Conservation (phyloP, 2,113 vertebrate genomes). For the Noturus placidus region DNA sequence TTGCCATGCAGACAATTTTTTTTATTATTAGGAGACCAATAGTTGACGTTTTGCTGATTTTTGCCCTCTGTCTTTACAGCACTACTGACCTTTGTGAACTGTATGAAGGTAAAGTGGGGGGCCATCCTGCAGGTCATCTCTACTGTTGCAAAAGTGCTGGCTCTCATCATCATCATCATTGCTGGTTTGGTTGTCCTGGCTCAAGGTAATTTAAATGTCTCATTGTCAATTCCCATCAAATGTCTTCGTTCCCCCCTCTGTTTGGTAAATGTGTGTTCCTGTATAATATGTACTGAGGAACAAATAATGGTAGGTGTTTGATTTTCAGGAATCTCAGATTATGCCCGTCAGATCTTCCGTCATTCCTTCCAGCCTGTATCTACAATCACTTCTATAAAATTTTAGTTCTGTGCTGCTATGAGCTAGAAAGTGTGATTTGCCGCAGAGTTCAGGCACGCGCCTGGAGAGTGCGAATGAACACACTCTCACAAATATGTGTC, state of each 20-base stretch:
- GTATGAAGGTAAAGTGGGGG: slow-evolving; percentile 80
- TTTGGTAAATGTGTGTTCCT: not conserved
- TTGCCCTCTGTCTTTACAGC: slow-evolving; percentile 54
- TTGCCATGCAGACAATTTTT: not conserved
- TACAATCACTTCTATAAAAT: too few relatives aligned
- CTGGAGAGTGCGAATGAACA: too few relatives aligned
- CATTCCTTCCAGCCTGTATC: too few relatives aligned
- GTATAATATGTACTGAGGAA: not conserved
- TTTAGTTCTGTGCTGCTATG: too few relatives aligned
- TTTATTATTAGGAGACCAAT: not conserved
- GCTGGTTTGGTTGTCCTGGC: slow-evolving; percentile 71
- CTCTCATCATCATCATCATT: slow-evolving; percentile 78
- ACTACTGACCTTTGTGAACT: slow-evolving; percentile 76
- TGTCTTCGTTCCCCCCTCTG: not conserved
- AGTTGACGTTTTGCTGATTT: not conserved
- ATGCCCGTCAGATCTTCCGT: too few relatives aligned
- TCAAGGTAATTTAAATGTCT: slow-evolving; percentile 66
- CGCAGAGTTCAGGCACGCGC: too few relatives aligned
- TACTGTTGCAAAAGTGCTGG: slow-evolving; percentile 78
- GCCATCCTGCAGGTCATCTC: slow-evolving; percentile 77
- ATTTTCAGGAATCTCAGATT: too few relatives aligned
- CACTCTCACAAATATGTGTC: too few relatives aligned
- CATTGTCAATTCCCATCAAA: not conserved
- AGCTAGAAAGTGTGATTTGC: too few relatives aligned
- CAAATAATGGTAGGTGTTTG: not conserved